Conservation (phyloP, 1,140 invertebrate genomes). For the Pseudoatta argentina region DNA sequence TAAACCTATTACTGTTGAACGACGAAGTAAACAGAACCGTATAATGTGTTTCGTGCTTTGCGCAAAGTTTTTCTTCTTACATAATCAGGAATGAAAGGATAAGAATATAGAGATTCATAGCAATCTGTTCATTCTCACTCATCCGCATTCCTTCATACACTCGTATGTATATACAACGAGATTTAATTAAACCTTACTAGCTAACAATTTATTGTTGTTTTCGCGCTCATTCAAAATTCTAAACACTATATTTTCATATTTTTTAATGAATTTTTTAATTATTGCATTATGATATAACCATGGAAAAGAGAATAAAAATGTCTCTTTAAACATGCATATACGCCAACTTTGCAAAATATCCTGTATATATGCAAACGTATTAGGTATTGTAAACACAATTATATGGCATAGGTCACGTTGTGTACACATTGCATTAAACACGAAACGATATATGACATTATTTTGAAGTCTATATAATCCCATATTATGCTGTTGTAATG, state of each 20-base stretch:
- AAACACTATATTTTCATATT: neutral
- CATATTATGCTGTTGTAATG: conserved; percentile 63
- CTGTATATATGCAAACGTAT: conserved; percentile 22
- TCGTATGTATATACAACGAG: neutral
- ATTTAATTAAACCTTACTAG: neutral
- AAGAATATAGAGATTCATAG: neutral
- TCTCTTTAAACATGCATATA: neutral
- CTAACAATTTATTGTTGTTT: neutral
- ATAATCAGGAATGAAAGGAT: conserved; percentile 17
- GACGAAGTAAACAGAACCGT: conserved; percentile 44
- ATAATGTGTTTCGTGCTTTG: conserved; percentile 56
- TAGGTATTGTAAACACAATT: conserved; percentile 3
- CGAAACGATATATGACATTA: conserved; percentile 30
- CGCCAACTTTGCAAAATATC: conserved; percentile 10
- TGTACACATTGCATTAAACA: conserved; percentile 20
- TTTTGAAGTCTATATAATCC: conserved; percentile 63
- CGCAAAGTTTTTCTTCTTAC: conserved; percentile 51
- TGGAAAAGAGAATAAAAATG: conserved; percentile 14
- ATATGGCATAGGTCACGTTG: conserved; percentile 11
- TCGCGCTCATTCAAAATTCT: neutral
- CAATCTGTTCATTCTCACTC: neutral
- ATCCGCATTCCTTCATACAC: neutral
- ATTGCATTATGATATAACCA: neutral
- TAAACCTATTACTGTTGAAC: conserved; percentile 55
- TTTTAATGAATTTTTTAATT: neutral